These are phyloP conservation scores for Phaethon lepturus DNA, from an alignment of 2,113 vertebrate species.

Conservation along the genomic window DNA sequence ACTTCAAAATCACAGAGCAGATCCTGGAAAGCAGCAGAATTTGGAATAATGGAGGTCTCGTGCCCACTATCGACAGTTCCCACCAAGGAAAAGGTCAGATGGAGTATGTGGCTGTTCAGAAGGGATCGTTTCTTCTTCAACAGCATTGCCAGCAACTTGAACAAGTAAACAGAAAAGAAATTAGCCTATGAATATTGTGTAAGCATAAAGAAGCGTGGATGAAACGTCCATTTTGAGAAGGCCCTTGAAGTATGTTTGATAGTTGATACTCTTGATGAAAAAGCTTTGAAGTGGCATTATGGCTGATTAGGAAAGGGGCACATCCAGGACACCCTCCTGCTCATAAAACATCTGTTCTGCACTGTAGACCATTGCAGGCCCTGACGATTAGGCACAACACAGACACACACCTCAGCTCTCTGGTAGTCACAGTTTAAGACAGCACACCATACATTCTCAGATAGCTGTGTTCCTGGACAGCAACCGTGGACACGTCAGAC, in stretches of 20 bases:
- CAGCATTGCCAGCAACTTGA: constrained; percentile 94
- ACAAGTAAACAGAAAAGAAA: constrained; percentile 17
- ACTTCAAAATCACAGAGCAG: constrained; percentile 98
- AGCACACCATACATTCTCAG: background rate
- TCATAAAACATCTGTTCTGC: background rate
- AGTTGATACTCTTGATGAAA: background rate
- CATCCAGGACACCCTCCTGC: background rate
- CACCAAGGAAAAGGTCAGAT: constrained; percentile 97
- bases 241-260: background rate
- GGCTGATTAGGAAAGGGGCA: background rate
- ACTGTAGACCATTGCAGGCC: background rate
- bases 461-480: background rate
- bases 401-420: background rate
- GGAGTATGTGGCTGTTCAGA: constrained; percentile 97
- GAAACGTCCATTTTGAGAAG: background rate
- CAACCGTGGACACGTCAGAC: background rate
- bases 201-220: background rate
- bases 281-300: background rate
- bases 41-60: constrained; percentile 98
- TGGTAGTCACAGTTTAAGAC: background rate
- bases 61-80: constrained; percentile 97
- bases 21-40: constrained; percentile 97
- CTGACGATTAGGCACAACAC: background rate
- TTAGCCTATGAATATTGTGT: background rate
- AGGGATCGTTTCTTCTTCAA: constrained; percentile 96